Percentiles rank a stretch among this genome's conserved stretches.
Evolutionary conservation across 1,140 invertebrate species (phyloP).

Genomic region (Lepidurus packardi): DNA sequence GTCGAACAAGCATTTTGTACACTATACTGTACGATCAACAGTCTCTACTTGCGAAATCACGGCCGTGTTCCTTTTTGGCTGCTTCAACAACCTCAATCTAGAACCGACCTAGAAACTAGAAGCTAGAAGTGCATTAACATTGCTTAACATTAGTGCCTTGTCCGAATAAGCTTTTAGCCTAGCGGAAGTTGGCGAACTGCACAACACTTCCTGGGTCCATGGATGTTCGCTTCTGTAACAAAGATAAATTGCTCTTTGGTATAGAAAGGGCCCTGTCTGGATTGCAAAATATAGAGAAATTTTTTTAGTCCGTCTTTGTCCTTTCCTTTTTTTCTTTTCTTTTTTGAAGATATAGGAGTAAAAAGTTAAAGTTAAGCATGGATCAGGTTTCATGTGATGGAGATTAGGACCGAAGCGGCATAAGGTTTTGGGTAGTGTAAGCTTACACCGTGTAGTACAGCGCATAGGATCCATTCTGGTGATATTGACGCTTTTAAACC

Average conservation of each 20-base stretch:
- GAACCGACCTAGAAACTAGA: no score
- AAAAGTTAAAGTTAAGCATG: not conserved
- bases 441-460: no score
- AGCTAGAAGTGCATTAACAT: no score
- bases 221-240: not conserved
- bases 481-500: no score
- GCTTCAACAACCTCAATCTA: no score
- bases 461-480: no score
- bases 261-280: not conserved
- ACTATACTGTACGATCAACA: no score
- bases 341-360: not conserved
- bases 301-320: not conserved
- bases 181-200: not conserved
- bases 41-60: no score
- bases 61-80: no score
- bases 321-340: not conserved
- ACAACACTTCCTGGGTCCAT: not conserved
- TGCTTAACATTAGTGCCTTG: no score
- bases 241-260: slow-evolving; percentile 10
- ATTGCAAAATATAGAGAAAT: slow-evolving; percentile 9
- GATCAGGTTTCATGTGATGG: not conserved
- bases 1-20: no score
- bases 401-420: not conserved
- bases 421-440: no score
- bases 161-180: not conserved